Evolutionary conservation across 2,888 invertebrate genomes (phyloP), one percentile per base, ranked within the genome.

Genomic region (Orthosia cruda): DNA sequence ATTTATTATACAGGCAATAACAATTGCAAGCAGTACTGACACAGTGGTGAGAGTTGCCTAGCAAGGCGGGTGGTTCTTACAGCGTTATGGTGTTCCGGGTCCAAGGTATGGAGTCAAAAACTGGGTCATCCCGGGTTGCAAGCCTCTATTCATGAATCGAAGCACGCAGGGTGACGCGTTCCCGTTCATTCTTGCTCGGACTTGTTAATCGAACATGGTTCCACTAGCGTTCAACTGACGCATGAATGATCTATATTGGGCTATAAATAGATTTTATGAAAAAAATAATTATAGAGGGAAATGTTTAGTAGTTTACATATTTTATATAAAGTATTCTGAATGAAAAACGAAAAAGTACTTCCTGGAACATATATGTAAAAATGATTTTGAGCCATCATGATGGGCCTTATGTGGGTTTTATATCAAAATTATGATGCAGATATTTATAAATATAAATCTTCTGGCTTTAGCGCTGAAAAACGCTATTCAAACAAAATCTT

Each of bases 41-140:
- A 71, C 90, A 93, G 61, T 62, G 76, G 58, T 64, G 58, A 86
- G 20, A 88, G 62, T 92, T 49, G 81, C 58, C 11, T 83, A 71
- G 73, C 80, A 70, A 65, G 23, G 54, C 9, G 3, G 40, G 5
- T 55, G 88, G 81, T 70, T 68, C 79, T 91, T 95, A 85, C 66
- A 88, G 54, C 92, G 83, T 90, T 93, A 66, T 77, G 77, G 82
- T 78, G 57, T 85, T 82, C 18, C 61, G 15, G 52, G 45, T 18
- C 62, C 65, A 79, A 73, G 89, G 88, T 87, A 93, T 93, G 86
- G 92, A 94, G 96, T 97, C 97, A 95, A 96, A 97, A 97, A 97
- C 95, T 97, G 95, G 97, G 97, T 97, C 97, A 97, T 95, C 95
- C 96, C 96, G 97, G 97, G 97, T 97, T 97, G 97, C 97, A 97